These are phyloP conservation scores for Portunus trituberculatus DNA, from an alignment of 1,140 invertebrate species.

Conservation along the genomic window DNA sequence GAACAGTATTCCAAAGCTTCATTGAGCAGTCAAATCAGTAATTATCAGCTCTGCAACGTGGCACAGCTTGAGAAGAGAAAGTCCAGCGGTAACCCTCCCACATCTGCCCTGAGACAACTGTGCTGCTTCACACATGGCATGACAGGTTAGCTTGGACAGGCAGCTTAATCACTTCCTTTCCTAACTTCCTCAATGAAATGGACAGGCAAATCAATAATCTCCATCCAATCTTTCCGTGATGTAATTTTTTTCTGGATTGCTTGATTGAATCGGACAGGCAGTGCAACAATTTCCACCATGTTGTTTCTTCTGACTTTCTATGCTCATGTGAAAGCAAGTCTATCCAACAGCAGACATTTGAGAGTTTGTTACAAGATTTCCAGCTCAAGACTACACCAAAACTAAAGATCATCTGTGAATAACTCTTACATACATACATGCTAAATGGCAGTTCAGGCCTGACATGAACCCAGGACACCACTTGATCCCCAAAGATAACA, in stretches of 20 bases:
- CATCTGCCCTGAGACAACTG: background rate
- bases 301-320: too few species aligned
- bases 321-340: too few species aligned
- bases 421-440: background rate
- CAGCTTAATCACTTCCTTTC: too few species aligned
- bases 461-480: constrained; percentile 7
- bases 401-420: background rate
- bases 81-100: background rate
- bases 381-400: background rate
- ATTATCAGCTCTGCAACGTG: background rate
- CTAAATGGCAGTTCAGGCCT: background rate
- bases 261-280: too few species aligned
- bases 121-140: too few species aligned
- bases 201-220: too few species aligned
- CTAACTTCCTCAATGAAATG: too few species aligned
- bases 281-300: too few species aligned
- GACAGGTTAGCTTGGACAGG: too few species aligned
- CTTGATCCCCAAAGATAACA: background rate
- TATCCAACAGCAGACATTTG: background rate
- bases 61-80: background rate
- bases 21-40: background rate
- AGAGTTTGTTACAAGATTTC: background rate
- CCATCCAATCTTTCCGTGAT: too few species aligned
- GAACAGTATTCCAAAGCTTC: background rate
- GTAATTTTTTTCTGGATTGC: too few species aligned